Conservation (phyloP, 2,797 vertebrate species). For the Rhabdomys pumilio region DNA sequence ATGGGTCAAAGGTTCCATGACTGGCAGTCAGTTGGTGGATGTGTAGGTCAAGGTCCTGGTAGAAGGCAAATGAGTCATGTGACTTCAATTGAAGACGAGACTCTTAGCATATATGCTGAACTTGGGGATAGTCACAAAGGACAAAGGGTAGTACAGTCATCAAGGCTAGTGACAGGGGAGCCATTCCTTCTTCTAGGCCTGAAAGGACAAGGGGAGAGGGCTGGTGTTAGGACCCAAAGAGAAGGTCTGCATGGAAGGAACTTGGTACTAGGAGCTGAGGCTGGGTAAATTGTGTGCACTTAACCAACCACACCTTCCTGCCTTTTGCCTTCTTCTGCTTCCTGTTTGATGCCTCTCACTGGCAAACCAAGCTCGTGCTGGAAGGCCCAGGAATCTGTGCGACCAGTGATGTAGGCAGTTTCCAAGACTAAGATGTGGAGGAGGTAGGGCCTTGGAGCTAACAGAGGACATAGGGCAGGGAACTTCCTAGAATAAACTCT, state of each 20-base stretch:
- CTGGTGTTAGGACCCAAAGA: neutral
- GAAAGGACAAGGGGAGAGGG: neutral
- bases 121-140: neutral
- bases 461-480: neutral
- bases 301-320: neutral
- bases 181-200: neutral
- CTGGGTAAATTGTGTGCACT: no score
- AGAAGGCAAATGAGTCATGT: neutral
- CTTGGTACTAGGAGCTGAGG: neutral
- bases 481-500: constrained; percentile 2
- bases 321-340: neutral
- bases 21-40: neutral
- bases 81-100: neutral
- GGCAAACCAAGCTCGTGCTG: neutral
- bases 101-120: neutral
- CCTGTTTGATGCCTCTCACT: neutral
- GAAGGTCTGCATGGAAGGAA: neutral
- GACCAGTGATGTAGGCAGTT: neutral
- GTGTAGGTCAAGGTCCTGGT: neutral
- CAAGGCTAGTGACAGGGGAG: neutral
- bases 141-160: neutral
- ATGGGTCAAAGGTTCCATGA: neutral
- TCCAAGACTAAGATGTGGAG: neutral
- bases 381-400: neutral
- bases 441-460: neutral